Conservation (phyloP, 2,888 invertebrate genomes). For the Pterostichus madidus region DNA sequence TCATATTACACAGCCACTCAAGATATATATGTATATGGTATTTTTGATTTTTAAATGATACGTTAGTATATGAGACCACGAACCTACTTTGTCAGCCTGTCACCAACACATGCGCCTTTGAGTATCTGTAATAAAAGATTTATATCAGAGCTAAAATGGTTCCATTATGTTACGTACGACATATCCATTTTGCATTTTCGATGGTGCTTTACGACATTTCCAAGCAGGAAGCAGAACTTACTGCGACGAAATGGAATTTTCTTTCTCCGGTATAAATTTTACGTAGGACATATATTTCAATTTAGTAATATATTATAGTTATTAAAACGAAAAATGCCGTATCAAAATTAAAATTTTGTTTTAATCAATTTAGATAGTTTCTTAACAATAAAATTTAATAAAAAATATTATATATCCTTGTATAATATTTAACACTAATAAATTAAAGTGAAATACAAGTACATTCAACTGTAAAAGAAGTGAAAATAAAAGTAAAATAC, state of each 20-base stretch:
- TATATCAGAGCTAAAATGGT: background rate
- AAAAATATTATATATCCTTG: too few species aligned
- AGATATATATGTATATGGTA: background rate
- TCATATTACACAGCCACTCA: too few species aligned
- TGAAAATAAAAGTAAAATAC: background rate
- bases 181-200: conserved; percentile 1
- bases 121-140: background rate
- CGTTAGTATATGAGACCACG: background rate
- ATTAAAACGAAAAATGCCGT: background rate
- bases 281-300: too few species aligned
- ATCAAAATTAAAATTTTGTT: too few species aligned
- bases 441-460: background rate
- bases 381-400: too few species aligned
- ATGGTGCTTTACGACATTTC: background rate
- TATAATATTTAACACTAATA: background rate
- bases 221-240: background rate
- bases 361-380: background rate
- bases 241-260: background rate
- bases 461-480: background rate
- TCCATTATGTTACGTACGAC: conserved; percentile 5
- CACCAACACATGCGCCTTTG: background rate
- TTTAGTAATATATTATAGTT: too few species aligned
- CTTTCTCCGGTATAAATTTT: background rate
- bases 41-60: background rate
- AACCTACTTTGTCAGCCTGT: background rate